Base-by-base conservation (phyloP, 2,797 vertebrate species). In the Scarus forsteni region DNA sequence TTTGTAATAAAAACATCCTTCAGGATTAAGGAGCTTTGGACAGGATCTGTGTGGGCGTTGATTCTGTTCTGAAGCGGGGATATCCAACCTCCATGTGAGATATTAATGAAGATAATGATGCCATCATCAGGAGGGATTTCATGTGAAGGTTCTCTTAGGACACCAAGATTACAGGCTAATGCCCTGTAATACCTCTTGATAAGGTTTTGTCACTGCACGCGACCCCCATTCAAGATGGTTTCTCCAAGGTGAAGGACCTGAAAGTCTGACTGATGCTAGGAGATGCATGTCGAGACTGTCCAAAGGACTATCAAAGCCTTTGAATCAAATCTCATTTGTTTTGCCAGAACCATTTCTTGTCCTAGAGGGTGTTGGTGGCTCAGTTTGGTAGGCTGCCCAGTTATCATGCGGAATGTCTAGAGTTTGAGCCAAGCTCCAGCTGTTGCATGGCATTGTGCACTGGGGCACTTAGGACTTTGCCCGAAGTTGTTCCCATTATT, bases 101-200 rank as follows among this genome's bases (percentile, higher is more conserved):
- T 86, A 62, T 85, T 85, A 81, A 84, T 84, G 60, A 75, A 82
- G 79, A 84, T 87, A 88, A 88, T 84, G 38, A 79, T 35, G 53
- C 15, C 66, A 66, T 84, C 79, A 77, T 70, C n/a, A 44, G 63
- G 64, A 68, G 66, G 66, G 84, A 75, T 75, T 77, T 78, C 18
- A 46, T 7, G 15, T 54, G 7, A 46, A 66, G 18, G 66, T 57
- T 40, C 59, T 27, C 11, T 35, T 12, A 35, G 36, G 52, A 53
- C 48, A 36, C 42, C 7, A 43, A 53, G 18, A 13, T 54, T 50
- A 73, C 38, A 73, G 54, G 49, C 9, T 0, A 16, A 35, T 11
- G 18, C 54, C 14, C 15, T 10, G 3, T 54, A 67, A 77, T 76
- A 72, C 79, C 61, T 39, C 43, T 11, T 35, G 59, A 56, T 71